phyloP scores from a whole-genome alignment of 2,113 vertebrate genomes.

The Gracilinanus agilis region DNA sequence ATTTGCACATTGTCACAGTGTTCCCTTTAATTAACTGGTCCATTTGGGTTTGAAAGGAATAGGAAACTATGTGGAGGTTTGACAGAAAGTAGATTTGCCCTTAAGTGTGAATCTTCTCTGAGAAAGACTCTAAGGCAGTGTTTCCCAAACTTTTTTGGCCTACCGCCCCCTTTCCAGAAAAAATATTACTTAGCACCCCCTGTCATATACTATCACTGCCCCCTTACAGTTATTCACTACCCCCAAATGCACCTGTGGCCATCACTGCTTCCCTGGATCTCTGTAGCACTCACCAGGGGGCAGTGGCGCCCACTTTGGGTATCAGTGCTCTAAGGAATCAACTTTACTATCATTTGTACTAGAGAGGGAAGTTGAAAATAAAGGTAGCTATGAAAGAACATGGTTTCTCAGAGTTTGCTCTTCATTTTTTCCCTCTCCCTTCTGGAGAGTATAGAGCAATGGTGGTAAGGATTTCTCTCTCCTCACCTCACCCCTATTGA shows the following conservation, averaged over 20 bases:
- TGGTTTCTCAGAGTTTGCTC: background rate
- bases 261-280: too few relatives aligned
- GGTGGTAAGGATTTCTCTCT: background rate
- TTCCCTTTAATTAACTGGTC: background rate
- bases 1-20: background rate
- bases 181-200: too few relatives aligned
- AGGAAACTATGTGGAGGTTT: background rate
- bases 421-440: background rate
- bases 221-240: too few relatives aligned
- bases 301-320: too few relatives aligned
- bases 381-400: background rate
- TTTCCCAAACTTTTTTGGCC: too few relatives aligned
- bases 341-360: background rate
- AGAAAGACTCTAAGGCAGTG: background rate
- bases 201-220: too few relatives aligned
- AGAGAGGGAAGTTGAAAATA: background rate
- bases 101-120: background rate
- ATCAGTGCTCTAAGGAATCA: too few relatives aligned
- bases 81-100: background rate
- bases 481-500: background rate
- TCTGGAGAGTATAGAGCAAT: background rate
- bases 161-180: too few relatives aligned
- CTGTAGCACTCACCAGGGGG: too few relatives aligned
- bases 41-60: background rate
- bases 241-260: too few relatives aligned